phyloP scores from a whole-genome alignment of 2,113 vertebrate species.

The Psilopsiagon aurifrons region DNA sequence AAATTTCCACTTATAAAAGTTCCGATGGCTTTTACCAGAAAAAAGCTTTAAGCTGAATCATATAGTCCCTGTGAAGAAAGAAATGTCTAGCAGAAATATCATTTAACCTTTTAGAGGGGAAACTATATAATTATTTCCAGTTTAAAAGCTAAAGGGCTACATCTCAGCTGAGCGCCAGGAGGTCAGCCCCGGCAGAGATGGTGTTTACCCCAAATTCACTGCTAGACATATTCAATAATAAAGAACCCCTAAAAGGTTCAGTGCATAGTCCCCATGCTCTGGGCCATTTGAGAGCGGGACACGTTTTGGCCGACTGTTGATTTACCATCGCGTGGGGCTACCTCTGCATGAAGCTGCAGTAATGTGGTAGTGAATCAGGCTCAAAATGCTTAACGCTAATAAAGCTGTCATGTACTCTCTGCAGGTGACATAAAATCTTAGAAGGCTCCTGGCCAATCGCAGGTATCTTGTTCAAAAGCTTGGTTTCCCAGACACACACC shows the following conservation, averaged over 20 bases:
- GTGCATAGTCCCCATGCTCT: neutral
- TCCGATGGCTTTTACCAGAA: neutral
- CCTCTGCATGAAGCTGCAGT: neutral
- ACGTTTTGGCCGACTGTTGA: fast-evolving
- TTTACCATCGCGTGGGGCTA: fast-evolving
- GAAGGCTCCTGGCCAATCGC: neutral
- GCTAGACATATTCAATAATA: fast-evolving
- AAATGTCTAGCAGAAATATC: neutral
- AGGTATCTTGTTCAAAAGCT: neutral
- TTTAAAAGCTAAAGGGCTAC: neutral
- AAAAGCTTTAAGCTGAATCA: neutral
- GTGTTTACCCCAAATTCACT: neutral
- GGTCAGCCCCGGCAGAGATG: neutral
- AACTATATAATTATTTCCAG: neutral
- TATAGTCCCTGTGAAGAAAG: neutral
- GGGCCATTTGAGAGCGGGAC: neutral
- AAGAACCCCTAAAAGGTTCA: neutral
- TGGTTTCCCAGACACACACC: neutral
- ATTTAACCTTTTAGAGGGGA: neutral
- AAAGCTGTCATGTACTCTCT: conserved; percentile 21
- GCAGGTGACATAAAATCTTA: conserved; percentile 3
- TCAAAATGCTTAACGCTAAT: neutral
- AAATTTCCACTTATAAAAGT: neutral
- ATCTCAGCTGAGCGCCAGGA: neutral
- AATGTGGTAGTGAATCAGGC: neutral